Evolutionary conservation across 1,140 invertebrate genomes (phyloP), one percentile per base, ranked within the genome.

Genomic region (Euura lappo): DNA sequence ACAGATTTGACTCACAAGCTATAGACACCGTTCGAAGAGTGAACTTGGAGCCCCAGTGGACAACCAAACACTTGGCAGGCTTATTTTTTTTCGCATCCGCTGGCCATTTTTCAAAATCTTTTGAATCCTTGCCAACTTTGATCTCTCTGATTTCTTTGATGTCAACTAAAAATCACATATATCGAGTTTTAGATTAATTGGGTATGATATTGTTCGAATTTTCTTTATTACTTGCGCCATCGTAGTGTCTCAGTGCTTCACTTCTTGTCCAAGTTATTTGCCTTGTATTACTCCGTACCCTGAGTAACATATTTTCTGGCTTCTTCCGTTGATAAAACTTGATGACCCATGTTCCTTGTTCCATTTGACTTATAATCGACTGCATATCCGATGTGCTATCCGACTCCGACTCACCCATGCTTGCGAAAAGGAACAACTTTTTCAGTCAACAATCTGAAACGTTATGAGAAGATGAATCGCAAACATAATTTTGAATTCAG

Each of bases 11-110:
- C 84, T 87, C 89, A 94, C 94, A 93, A 78, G 93, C 92, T 83
- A 96, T 91, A 43, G 95, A 96, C 10, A 96, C 90, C 45, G 92
- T 92, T 74, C 94, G 93, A 43, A 97, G 84, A 82, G 94, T 94
- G 82, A 97, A 97, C 81, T 94, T 93, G 73, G 87, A 91, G n/a
- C 96, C 96, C 89, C 96, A 95, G 80, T 93, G 93, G n/a, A 97
- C 90, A 44, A 95, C 91, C 85, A 97, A 97, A 86, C 95, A 96
- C 82, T 92, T 92, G 44, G 89, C 85, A 70, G 81, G 87, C 76
- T 96, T 94, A 64, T 92, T 89, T 75, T 91, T 91, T 80, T 94
- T 93, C 1, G 91, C 86, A 78, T 97, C 95, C 45, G 97, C 95
- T 1, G 92, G 90, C 92, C 94, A 96, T 79, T 92, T 90, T 65